Base-by-base conservation (phyloP, 2,113 vertebrate genomes). In the Chaetodon auriga region DNA sequence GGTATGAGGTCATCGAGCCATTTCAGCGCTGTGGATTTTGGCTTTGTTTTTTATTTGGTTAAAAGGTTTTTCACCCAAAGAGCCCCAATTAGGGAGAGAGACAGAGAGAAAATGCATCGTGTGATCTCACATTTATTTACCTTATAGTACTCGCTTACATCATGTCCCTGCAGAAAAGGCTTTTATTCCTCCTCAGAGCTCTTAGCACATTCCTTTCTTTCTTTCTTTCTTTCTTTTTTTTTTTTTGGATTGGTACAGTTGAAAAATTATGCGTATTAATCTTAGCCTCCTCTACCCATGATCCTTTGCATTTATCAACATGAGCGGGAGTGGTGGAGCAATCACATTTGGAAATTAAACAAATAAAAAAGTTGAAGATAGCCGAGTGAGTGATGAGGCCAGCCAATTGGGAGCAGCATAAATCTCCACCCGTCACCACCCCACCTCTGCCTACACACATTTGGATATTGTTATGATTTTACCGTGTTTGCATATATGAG, bases 301-400 rank as follows among this genome's bases (percentile, higher is more conserved):
- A 87, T 86, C 84, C 90, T 87, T 93, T 90, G 83, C 91, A 90
- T 89, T 89, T 74, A 91, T 91, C 90, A 84, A 81, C 82, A n/a
- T 21, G 79, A 85, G 84, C 62, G 2, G 53, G 84, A 91, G 88
- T 83, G 75, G 85, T 77, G 77, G 82, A 68, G 88, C 86, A 92
- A 92, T 91, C 83, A 76, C 90, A 91, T 94, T 93, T 93, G 80
- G 89, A 93, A 92, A 94, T 93, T 86, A 92, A 92, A 90, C 89
- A 93, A 92, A 93, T 90, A 92, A 90, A 89, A 92, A 92, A 90
- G 86, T 89, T 87, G 78, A 86, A 87, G 89, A 90, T 90, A 71
- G 89, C 88, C 63, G 88, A 91, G 90, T 93, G 92, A 94, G 82
- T 90, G 89, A 93, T 94, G 92, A 91, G 49, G 90, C 81, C 23